Percentiles rank a stretch among this genome's conserved stretches.
Evolutionary conservation across 2,888 invertebrate species (phyloP).

Genomic region (Agrochola circellaris): DNA sequence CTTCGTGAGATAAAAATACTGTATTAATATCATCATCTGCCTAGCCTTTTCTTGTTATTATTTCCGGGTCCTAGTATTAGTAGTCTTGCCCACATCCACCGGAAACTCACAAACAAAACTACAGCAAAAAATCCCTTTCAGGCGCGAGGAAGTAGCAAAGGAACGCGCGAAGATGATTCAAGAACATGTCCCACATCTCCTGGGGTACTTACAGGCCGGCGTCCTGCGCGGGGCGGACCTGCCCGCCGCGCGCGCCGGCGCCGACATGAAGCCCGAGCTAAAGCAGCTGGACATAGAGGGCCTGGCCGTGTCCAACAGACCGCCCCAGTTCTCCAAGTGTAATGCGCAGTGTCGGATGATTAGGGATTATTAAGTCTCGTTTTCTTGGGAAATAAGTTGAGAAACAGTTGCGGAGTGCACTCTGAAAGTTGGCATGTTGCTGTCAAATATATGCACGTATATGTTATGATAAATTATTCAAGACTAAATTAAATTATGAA

Average conservation of each 20-base stretch:
- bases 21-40: neutral
- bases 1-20: too few relatives aligned
- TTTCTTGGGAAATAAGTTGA: neutral
- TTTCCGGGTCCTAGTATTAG: neutral
- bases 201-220: slow-evolving; percentile 91
- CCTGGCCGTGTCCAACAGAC: slow-evolving; percentile 54
- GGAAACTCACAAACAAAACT: neutral
- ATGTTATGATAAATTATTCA: neutral
- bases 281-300: slow-evolving; percentile 66
- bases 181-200: slow-evolving; percentile 89
- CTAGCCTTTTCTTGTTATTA: too few relatives aligned
- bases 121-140: slow-evolving; percentile 69
- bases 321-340: slow-evolving; percentile 75
- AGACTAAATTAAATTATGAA: neutral
- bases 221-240: slow-evolving; percentile 86
- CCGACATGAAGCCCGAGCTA: slow-evolving; percentile 29
- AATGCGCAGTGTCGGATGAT: slow-evolving; percentile 79
- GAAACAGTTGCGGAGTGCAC: neutral
- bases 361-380: slow-evolving; percentile 67
- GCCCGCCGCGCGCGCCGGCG: slow-evolving; percentile 68
- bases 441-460: neutral
- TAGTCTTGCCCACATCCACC: neutral
- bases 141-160: slow-evolving; percentile 87
- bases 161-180: slow-evolving; percentile 90
- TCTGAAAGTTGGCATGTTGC: neutral